These are phyloP conservation scores for Herminia tarsipennalis DNA, from an alignment of 2,888 invertebrate genomes.

Conservation along the genomic window DNA sequence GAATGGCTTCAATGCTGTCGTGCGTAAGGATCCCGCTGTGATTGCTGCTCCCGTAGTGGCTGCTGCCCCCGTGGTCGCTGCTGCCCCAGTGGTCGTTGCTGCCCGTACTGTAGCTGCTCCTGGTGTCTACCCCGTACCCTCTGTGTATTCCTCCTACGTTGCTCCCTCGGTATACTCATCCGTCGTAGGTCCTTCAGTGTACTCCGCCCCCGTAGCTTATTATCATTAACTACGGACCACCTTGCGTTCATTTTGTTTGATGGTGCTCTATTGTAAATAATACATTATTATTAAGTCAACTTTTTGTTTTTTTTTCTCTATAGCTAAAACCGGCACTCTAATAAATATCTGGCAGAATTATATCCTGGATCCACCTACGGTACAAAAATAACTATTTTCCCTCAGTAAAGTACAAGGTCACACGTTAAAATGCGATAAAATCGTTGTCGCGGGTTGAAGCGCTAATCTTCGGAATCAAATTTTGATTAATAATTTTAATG, in stretches of 20 bases:
- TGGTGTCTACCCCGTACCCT: conserved; percentile 41
- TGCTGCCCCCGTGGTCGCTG: conserved; percentile 54
- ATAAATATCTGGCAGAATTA: too few species aligned
- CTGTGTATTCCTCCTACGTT: conserved; percentile 19
- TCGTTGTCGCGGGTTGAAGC: too few species aligned
- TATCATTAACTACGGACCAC: not conserved
- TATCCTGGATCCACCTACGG: too few species aligned
- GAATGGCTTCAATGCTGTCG: conserved; percentile 86
- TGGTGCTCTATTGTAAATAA: too few species aligned
- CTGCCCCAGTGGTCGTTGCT: conserved; percentile 49
- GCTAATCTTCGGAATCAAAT: too few species aligned
- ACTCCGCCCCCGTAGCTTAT: not conserved
- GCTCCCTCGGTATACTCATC: not conserved
- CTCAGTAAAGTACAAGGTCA: too few species aligned
- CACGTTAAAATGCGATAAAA: too few species aligned
- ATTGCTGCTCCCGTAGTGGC: conserved; percentile 61
- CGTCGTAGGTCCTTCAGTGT: not conserved
- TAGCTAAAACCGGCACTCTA: too few species aligned
- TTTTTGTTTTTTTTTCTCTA: too few species aligned
- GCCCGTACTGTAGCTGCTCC: conserved; percentile 44
- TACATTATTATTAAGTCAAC: too few species aligned
- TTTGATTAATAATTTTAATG: too few species aligned
- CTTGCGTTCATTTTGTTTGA: not conserved
- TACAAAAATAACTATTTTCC: too few species aligned
- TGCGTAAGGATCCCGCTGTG: conserved; percentile 80